Conservation (phyloP, 2,888 invertebrate species). For the Diarsia rubi region DNA sequence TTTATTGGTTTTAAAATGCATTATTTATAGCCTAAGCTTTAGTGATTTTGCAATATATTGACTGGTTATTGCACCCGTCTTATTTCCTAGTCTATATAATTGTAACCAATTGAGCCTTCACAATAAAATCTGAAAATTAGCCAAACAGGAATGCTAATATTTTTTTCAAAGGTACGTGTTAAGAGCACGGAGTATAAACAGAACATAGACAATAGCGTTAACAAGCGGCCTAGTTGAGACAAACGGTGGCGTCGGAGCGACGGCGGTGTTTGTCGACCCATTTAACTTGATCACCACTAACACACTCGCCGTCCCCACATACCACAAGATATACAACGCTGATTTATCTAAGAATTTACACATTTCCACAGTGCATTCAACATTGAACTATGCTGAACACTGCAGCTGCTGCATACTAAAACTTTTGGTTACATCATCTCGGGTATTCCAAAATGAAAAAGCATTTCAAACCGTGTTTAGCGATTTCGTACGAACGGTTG, state of each 20-base stretch:
- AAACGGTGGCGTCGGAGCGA: conserved; percentile 82
- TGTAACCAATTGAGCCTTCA: neutral
- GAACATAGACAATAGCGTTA: conserved; percentile 84
- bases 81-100: neutral
- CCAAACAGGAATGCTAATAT: neutral
- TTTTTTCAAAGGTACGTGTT: conserved; percentile 29
- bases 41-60: neutral
- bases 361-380: conserved; percentile 38
- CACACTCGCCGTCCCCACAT: conserved; percentile 49
- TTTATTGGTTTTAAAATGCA: conserved; percentile 1
- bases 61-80: neutral
- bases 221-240: conserved; percentile 88
- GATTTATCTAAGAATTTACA: conserved; percentile 43
- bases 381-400: conserved; percentile 18
- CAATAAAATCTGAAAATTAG: neutral
- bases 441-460: conserved; percentile 34
- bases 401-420: conserved; percentile 37
- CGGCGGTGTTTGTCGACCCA: conserved; percentile 80
- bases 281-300: conserved; percentile 81
- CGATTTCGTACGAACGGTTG: conserved; percentile 60
- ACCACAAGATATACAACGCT: conserved; percentile 48
- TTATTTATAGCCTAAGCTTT: neutral
- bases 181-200: conserved; percentile 75
- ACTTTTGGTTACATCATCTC: conserved; percentile 31
- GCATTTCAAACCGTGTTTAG: conserved; percentile 48